Conservation (phyloP, 2,797 vertebrate genomes). For the Sebastes taczanowskii region DNA sequence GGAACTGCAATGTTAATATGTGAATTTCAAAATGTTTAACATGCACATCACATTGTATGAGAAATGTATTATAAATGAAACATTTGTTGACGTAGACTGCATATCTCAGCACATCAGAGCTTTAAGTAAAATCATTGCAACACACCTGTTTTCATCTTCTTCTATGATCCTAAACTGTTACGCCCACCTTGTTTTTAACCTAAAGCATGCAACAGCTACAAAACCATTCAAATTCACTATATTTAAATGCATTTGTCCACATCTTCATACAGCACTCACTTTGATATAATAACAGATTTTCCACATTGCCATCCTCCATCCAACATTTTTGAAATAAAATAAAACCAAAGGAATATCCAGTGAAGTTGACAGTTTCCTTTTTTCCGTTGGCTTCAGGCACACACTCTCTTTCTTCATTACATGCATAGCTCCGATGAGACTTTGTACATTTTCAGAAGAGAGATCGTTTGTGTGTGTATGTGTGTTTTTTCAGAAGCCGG, state of each 20-base stretch:
- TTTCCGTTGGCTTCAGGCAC: slow-evolving; percentile 57
- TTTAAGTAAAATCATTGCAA: background rate
- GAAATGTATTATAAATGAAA: slow-evolving; percentile 8
- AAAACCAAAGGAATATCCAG: slow-evolving; percentile 40
- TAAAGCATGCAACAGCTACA: slow-evolving; percentile 6
- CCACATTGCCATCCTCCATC: slow-evolving; percentile 29
- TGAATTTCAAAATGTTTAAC: slow-evolving; percentile 23
- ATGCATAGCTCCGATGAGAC: slow-evolving; percentile 54
- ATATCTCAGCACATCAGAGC: background rate
- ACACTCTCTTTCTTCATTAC: slow-evolving; percentile 42
- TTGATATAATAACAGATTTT: slow-evolving; percentile 50
- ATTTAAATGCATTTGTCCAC: slow-evolving; percentile 48
- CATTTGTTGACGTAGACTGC: slow-evolving; percentile 10
- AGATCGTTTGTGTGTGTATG: slow-evolving; percentile 26
- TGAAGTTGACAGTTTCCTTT: slow-evolving; percentile 42
- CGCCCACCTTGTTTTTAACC: slow-evolving; percentile 9
- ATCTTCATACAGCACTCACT: slow-evolving; percentile 25
- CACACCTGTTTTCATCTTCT: slow-evolving; percentile 16
- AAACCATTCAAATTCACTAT: slow-evolving; percentile 27
- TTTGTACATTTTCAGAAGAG: slow-evolving; percentile 58
- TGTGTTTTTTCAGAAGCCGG: slow-evolving; percentile 37
- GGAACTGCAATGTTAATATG: background rate
- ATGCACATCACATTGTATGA: slow-evolving; percentile 4
- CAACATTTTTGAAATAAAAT: slow-evolving; percentile 57
- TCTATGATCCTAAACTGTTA: slow-evolving; percentile 22